Base-by-base conservation (phyloP, 1,140 invertebrate genomes). In the Ceratoteleas bidentatus region DNA sequence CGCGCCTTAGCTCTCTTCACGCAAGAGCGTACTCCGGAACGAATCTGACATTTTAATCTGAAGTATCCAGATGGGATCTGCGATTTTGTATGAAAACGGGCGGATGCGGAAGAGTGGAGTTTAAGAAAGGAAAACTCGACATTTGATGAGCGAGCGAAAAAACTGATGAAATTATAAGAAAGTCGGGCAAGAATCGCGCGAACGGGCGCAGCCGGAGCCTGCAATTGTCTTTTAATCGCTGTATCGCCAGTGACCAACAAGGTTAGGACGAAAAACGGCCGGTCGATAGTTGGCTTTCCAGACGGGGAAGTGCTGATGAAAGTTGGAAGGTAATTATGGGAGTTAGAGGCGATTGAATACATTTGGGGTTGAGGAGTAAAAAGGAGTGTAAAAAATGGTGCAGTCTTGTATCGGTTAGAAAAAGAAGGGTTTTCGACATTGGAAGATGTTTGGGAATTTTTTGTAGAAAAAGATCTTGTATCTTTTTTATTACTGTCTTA, bases 41-140 rank as follows among this genome's bases (percentile, higher is more conserved):
- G 80, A 89, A 89, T 88, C 86, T 90, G 90, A 91, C 89, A 84
- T 90, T 90, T 91, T 89, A 90, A 91, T 91, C 88, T 91, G 87
- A 87, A 90, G 88, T 87, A 90, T 88, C 88, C 87, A 90, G 88
- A 91, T 91, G 89, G 85, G 88, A 87, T 90, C 87, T 81, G 79
- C 69, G 79, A 85, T 85, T 85, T 80, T 80, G 75, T 75, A 83
- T 75, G 83, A 72, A 84, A 75, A 77, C 53, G 74, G 75, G 66
- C 69, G 58, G 70, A 77, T 49, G 66, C 73, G 68, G 73, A 75
- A 73, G 73, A 77, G 69, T 16, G 38, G 72, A 80, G 62, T 74
- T 74, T 78, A 65, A 62, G 78, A 79, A 84, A 79, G 64, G 58
- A 64, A 79, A 79, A 75, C 49, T 75, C 72, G 57, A 69, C 73